Conservation (phyloP, 2,113 vertebrate species). For the Psettodes erumei region DNA sequence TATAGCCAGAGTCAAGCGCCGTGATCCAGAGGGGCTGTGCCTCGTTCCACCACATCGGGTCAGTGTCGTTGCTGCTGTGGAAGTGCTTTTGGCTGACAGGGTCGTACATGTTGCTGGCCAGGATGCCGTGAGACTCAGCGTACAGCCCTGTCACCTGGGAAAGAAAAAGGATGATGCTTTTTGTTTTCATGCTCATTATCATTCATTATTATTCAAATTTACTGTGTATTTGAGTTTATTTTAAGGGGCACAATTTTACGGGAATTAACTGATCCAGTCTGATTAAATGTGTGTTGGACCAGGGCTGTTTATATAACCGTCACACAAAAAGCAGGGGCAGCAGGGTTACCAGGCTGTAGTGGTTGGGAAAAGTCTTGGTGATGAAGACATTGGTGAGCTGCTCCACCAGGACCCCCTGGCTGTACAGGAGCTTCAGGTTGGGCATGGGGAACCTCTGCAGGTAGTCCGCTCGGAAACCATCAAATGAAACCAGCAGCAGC, state of each 20-base stretch:
- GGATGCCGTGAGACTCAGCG: slow-evolving; percentile 93
- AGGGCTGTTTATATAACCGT: not conserved
- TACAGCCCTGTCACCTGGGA: slow-evolving; percentile 90
- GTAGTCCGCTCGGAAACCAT: slow-evolving; percentile 97
- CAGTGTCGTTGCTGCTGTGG: slow-evolving; percentile 70
- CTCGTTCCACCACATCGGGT: slow-evolving; percentile 93
- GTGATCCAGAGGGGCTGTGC: slow-evolving; percentile 94
- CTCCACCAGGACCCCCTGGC: slow-evolving; percentile 90
- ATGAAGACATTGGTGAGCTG: slow-evolving; percentile 90
- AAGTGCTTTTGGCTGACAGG: slow-evolving; percentile 81
- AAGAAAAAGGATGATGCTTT: not conserved
- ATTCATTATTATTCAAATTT: not conserved
- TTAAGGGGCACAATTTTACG: not conserved
- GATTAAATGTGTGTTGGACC: not conserved
- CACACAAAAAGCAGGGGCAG: too few relatives aligned
- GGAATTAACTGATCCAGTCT: not conserved
- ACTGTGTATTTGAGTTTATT: not conserved
- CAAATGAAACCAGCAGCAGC: slow-evolving; percentile 94
- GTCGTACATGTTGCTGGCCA: slow-evolving; percentile 94
- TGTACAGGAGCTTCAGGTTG: slow-evolving; percentile 88
- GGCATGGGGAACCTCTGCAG: slow-evolving; percentile 88
- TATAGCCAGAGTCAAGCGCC: slow-evolving; percentile 85
- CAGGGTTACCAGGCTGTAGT: slow-evolving; percentile 88
- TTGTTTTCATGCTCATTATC: not conserved
- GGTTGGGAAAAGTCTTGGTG: slow-evolving; percentile 98